A percentile compares a stretch with the other conserved stretches of the same genome.
phyloP scores from a whole-genome alignment of 2,888 invertebrate species.

The Synanthedon andrenaeformis region DNA sequence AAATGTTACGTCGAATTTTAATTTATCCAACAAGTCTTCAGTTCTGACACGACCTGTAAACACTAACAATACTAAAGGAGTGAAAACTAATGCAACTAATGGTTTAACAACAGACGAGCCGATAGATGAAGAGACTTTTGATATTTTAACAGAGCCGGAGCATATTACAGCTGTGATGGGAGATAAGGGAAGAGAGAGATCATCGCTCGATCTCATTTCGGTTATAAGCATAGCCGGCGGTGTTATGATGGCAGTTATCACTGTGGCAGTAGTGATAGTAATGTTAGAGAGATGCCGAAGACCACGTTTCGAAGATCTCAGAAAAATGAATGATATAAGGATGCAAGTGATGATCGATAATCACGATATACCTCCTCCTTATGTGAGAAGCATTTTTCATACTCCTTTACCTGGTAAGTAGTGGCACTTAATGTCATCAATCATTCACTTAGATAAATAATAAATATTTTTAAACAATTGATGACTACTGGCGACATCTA shows the following conservation, averaged over 20 bases:
- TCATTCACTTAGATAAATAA: not conserved
- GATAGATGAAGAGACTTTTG: constrained; percentile 57
- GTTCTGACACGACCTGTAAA: not conserved
- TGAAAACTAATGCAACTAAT: constrained; percentile 18
- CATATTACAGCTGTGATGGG: constrained; percentile 65
- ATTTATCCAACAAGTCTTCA: no score
- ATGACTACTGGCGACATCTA: no score
- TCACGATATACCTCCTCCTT: constrained; percentile 55
- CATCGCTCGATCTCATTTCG: constrained; percentile 55
- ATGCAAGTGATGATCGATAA: constrained; percentile 61
- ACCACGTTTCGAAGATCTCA: constrained; percentile 49
- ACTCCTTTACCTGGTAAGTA: constrained; percentile 65
- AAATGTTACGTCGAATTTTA: no score
- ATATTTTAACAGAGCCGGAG: constrained; percentile 70
- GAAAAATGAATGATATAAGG: constrained; percentile 55
- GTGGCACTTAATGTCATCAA: constrained; percentile 1
- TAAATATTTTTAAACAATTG: no score
- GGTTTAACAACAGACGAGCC: constrained; percentile 40
- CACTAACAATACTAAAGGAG: constrained; percentile 8
- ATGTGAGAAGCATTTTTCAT: constrained; percentile 68
- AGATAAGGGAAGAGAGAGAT: constrained; percentile 47
- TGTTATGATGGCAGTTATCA: constrained; percentile 62
- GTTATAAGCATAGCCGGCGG: constrained; percentile 66
- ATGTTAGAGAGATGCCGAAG: constrained; percentile 57
- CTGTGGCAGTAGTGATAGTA: constrained; percentile 60